phyloP scores from a whole-genome alignment of 2,113 vertebrate genomes.

The Gambusia affinis region DNA sequence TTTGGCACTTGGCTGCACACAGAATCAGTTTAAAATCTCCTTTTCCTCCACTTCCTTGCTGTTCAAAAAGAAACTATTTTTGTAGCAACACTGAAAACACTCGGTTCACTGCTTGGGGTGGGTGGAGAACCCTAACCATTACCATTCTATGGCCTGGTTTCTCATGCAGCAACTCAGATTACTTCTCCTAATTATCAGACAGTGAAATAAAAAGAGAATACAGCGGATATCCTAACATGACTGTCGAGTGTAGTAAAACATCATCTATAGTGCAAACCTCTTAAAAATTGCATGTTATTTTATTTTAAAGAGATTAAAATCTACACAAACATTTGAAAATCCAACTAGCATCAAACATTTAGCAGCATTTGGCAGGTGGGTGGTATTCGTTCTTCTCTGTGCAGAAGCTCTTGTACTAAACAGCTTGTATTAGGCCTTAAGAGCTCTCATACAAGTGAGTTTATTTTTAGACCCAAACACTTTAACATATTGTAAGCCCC shows the following conservation, averaged over 20 bases:
- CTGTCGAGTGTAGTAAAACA: neutral
- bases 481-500: conserved; percentile 7
- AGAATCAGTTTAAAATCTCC: conserved; percentile 33
- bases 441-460: neutral
- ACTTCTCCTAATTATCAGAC: conserved; percentile 26
- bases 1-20: conserved; percentile 43
- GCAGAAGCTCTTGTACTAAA: conserved; percentile 18
- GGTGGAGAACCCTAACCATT: conserved; percentile 40
- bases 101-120: conserved; percentile 17
- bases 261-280: neutral
- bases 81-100: conserved; percentile 47
- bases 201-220: neutral
- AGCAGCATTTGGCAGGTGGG: conserved; percentile 57
- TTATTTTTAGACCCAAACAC: conserved; percentile 3
- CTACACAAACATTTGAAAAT: conserved; percentile 4
- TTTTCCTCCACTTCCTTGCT: conserved; percentile 12
- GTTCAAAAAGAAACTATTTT: conserved; percentile 64
- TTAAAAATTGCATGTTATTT: neutral
- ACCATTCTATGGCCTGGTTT: conserved; percentile 65
- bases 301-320: neutral
- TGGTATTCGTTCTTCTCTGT: conserved; percentile 32
- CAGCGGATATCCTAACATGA: neutral
- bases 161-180: conserved; percentile 37
- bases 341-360: conserved; percentile 6
- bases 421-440: neutral